Conservation (phyloP, 2,797 vertebrate species). For the Ataeniobius toweri region DNA sequence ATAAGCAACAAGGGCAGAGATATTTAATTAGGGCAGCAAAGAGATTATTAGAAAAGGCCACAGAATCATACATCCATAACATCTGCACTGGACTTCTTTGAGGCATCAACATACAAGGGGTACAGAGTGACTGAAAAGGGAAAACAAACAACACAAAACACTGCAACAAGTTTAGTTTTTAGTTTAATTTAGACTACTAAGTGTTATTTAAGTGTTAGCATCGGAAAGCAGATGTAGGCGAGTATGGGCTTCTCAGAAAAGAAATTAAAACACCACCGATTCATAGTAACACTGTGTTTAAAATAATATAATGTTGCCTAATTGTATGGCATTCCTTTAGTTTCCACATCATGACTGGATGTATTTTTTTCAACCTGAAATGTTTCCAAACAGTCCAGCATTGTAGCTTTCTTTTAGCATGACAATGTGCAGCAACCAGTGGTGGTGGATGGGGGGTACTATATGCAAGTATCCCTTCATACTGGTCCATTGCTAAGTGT, state of each 20-base stretch:
- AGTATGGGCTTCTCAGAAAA: background rate
- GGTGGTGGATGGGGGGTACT: too few species aligned
- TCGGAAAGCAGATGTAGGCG: background rate
- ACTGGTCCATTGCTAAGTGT: too few species aligned
- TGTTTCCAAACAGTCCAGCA: background rate
- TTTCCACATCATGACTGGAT: background rate
- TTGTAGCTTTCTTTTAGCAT: background rate
- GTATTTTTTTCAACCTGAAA: background rate
- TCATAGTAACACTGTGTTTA: background rate
- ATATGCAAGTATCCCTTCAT: too few species aligned
- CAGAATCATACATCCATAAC: too few species aligned
- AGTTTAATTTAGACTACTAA: background rate
- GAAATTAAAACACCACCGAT: background rate
- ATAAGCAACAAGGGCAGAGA: too few species aligned
- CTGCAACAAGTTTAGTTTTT: background rate
- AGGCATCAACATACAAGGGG: background rate
- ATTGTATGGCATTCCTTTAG: background rate
- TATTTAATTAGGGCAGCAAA: too few species aligned
- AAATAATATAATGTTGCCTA: background rate
- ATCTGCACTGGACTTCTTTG: constrained; percentile 22
- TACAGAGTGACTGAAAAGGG: constrained; percentile 10
- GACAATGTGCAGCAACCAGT: background rate
- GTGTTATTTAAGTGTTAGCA: background rate
- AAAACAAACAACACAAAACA: accelerated
- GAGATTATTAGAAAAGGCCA: too few species aligned